These are phyloP conservation scores for Nautilus pompilius DNA, from an alignment of 1,140 invertebrate genomes.

Conservation along the genomic window DNA sequence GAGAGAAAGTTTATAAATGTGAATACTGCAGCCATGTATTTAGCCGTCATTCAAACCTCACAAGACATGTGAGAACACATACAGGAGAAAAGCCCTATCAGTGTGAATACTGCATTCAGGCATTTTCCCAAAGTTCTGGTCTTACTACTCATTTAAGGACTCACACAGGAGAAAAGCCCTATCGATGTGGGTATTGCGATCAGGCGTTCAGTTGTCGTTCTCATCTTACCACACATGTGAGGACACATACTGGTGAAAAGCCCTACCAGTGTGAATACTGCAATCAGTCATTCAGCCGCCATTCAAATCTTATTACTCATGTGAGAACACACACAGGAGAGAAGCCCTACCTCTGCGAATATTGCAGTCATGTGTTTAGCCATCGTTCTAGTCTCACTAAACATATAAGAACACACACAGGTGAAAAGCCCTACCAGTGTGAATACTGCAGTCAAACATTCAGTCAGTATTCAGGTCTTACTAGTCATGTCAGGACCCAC, in stretches of 20 bases:
- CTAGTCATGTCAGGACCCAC: conserved; percentile 47
- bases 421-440: conserved; percentile 97
- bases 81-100: too few species aligned
- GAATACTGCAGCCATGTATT: too few species aligned
- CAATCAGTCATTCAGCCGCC: conserved; percentile 78
- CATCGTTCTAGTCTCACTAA: conserved; percentile 92
- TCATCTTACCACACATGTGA: conserved; percentile 68
- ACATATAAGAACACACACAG: conserved; percentile 94
- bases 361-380: conserved; percentile 96
- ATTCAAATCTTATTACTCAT: conserved; percentile 91
- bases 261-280: conserved; percentile 74
- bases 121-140: too few species aligned
- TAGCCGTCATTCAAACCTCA: too few species aligned
- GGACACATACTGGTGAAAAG: conserved; percentile 66
- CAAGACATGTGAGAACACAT: too few species aligned
- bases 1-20: too few species aligned
- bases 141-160: too few species aligned
- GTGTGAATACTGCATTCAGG: too few species aligned
- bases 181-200: conserved; percentile 60
- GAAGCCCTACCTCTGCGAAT: conserved; percentile 95
- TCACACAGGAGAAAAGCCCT: conserved; percentile 96
- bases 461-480: conserved; percentile 91
- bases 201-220: conserved; percentile 62
- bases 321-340: conserved; percentile 94
- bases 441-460: conserved; percentile 96